A percentile compares a stretch with the other conserved stretches of the same genome.
phyloP scores from a whole-genome alignment of 2,888 invertebrate species.

The Rhimphoctona megacephalus region DNA sequence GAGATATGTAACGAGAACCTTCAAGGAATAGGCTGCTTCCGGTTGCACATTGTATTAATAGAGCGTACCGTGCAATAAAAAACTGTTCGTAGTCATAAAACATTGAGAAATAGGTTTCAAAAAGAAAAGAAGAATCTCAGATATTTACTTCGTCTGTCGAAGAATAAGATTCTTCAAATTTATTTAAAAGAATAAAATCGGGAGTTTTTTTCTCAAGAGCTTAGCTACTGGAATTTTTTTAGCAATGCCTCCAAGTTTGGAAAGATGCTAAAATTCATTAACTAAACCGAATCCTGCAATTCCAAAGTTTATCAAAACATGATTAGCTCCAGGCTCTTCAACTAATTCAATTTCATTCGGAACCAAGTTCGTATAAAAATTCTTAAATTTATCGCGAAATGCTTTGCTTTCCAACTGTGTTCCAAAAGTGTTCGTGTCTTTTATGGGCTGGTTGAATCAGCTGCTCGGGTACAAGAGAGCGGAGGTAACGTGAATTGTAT shows the following conservation, averaged over 20 bases:
- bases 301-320: background rate
- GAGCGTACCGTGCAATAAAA: conserved; percentile 8
- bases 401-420: background rate
- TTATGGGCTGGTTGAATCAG: conserved; percentile 27
- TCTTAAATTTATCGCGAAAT: background rate
- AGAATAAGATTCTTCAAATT: too few relatives aligned
- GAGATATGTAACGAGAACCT: conserved; percentile 45
- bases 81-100: background rate
- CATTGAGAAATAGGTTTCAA: background rate
- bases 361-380: background rate
- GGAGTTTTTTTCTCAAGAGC: too few relatives aligned
- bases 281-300: too few relatives aligned
- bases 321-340: background rate
- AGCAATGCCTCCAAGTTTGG: too few relatives aligned
- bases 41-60: conserved; percentile 51
- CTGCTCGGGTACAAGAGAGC: conserved; percentile 1
- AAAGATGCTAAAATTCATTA: too few relatives aligned
- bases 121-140: background rate
- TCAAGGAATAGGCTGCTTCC: conserved; percentile 67
- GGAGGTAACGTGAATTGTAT: conserved; percentile 30
- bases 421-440: background rate
- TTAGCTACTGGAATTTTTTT: too few relatives aligned
- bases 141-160: background rate
- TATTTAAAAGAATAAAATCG: too few relatives aligned
- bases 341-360: background rate